Percentiles rank a stretch among this genome's conserved stretches.
phyloP scores from a whole-genome alignment of 2,888 invertebrate species.

The Sinodicranocentrus sp. region DNA sequence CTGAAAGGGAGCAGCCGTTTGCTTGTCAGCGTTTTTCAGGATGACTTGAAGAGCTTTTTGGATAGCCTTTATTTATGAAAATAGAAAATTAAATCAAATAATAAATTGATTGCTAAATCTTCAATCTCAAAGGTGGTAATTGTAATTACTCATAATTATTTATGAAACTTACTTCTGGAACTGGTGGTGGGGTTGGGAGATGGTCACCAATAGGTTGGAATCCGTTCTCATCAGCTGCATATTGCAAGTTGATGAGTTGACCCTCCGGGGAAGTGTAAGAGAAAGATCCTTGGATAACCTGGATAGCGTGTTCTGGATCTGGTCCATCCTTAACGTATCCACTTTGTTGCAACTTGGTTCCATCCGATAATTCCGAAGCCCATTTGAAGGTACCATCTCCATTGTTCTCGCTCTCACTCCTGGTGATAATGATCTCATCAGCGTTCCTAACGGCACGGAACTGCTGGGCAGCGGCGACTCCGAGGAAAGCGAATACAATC shows the following conservation, averaged over 20 bases:
- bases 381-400: slow-evolving; percentile 70
- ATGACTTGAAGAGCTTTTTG: slow-evolving; percentile 68
- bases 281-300: slow-evolving; percentile 66
- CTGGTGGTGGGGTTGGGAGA: slow-evolving; percentile 39
- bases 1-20: slow-evolving; percentile 47
- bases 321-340: slow-evolving; percentile 68
- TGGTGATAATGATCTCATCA: slow-evolving; percentile 55
- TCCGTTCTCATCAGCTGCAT: slow-evolving; percentile 37
- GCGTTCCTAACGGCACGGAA: slow-evolving; percentile 50
- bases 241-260: slow-evolving; percentile 40
- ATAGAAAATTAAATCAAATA: background rate
- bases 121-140: too few species aligned
- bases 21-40: slow-evolving; percentile 38
- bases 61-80: slow-evolving; percentile 57
- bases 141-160: too few species aligned
- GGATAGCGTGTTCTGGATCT: slow-evolving; percentile 67
- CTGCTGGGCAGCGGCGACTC: slow-evolving; percentile 44
- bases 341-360: slow-evolving; percentile 59
- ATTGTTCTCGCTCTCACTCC: slow-evolving; percentile 66
- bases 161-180: slow-evolving; percentile 21
- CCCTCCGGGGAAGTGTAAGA: slow-evolving; percentile 53
- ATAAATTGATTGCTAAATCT: too few species aligned
- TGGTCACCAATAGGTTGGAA: background rate
- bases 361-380: slow-evolving; percentile 68
- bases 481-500: slow-evolving; percentile 45